phyloP scores from a whole-genome alignment of 2,888 invertebrate genomes.

The Caradrina kadenii region DNA sequence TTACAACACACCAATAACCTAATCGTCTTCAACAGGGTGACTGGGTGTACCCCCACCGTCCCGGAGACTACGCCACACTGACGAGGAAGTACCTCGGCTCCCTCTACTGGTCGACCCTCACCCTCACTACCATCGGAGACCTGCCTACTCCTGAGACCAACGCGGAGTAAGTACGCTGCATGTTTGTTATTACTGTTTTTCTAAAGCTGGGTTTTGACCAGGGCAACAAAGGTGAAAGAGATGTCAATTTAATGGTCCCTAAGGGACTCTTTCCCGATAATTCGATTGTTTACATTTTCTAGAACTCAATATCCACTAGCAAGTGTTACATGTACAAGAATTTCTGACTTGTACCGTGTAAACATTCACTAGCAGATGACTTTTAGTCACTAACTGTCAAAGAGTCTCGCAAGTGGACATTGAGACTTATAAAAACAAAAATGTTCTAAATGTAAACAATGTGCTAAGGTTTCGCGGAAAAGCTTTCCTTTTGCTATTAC shows the following conservation, averaged over 20 bases:
- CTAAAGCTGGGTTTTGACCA: background rate
- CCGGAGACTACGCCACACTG: slow-evolving; percentile 96
- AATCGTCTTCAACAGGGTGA: slow-evolving; percentile 91
- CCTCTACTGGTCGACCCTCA: slow-evolving; percentile 98
- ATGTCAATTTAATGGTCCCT: background rate
- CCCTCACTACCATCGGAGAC: slow-evolving; percentile 98
- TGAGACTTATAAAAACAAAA: background rate
- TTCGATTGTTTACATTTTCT: no score
- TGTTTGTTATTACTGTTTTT: slow-evolving; percentile 10
- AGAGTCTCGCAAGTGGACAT: background rate
- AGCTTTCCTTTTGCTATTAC: background rate
- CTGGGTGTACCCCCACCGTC: slow-evolving; percentile 97
- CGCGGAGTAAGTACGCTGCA: slow-evolving; percentile 95
- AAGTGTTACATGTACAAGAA: no score
- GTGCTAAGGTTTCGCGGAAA: background rate
- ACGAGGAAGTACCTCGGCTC: slow-evolving; percentile 98
- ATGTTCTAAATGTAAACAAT: background rate
- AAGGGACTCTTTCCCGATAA: no score
- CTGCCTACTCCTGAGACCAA: slow-evolving; percentile 98
- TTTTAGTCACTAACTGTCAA: background rate
- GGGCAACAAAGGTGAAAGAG: background rate
- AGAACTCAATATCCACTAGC: no score
- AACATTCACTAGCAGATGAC: background rate
- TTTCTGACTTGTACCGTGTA: background rate
- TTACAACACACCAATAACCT: no score